Conservation (phyloP, 2,888 invertebrate species). For the Drosophila suboccidentalis region DNA sequence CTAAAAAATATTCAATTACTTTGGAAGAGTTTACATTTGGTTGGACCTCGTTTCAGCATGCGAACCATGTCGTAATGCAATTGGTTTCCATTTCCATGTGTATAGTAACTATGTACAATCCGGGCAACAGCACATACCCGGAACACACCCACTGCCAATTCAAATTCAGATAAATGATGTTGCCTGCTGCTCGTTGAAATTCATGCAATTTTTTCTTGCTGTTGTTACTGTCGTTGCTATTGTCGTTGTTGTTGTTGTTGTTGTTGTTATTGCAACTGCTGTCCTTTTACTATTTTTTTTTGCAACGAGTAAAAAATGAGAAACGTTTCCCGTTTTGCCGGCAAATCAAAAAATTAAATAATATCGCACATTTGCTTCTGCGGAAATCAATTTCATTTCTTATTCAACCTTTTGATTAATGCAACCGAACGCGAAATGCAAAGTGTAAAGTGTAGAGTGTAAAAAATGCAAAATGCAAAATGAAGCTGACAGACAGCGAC, state of each 20-base stretch:
- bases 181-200: constrained; percentile 49
- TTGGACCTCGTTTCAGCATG: constrained; percentile 28
- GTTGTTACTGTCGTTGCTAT: neutral
- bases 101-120: neutral
- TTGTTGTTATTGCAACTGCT: constrained; percentile 13
- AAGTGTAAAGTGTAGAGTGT: constrained; percentile 16
- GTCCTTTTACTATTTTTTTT: constrained; percentile 12
- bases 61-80: constrained; percentile 52
- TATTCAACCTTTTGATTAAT: constrained; percentile 83
- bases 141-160: constrained; percentile 35
- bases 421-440: constrained; percentile 46
- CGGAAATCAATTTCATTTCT: constrained; percentile 75
- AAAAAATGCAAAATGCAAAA: constrained; percentile 43
- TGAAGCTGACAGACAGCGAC: constrained; percentile 42
- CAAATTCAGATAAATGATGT: constrained; percentile 56
- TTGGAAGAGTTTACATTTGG: constrained; percentile 36
- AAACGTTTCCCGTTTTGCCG: constrained; percentile 45
- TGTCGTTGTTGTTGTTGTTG: constrained; percentile 3
- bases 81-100: constrained; percentile 46
- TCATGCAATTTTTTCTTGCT: constrained; percentile 29
- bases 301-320: constrained; percentile 39
- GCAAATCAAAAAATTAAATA: constrained; percentile 66
- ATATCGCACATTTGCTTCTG: constrained; percentile 67
- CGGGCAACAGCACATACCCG: neutral
- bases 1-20: constrained; percentile 43